These are phyloP conservation scores for Podiceps cristatus DNA, from an alignment of 2,113 vertebrate genomes.

Conservation along the genomic window DNA sequence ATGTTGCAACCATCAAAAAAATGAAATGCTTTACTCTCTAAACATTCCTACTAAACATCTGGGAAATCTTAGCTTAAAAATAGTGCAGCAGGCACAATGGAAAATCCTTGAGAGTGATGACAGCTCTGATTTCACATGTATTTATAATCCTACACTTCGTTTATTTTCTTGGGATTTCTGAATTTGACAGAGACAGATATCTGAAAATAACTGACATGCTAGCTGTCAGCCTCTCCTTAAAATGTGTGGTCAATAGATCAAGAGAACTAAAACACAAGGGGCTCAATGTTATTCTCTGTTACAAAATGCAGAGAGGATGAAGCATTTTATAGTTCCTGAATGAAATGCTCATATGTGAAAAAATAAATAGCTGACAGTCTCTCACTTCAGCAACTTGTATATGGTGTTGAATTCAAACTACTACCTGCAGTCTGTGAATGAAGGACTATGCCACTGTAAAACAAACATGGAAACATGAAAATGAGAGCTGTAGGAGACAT, in stretches of 20 bases:
- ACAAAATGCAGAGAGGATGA: slow-evolving; percentile 40
- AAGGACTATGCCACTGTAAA: neutral
- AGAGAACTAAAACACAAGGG: slow-evolving; percentile 37
- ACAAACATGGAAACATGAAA: neutral
- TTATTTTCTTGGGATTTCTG: slow-evolving; percentile 66
- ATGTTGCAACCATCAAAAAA: neutral
- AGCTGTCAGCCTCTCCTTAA: slow-evolving; percentile 59
- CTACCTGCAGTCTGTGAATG: neutral
- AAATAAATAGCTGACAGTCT: slow-evolving; percentile 53
- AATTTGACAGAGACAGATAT: slow-evolving; percentile 64
- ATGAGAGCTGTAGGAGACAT: neutral
- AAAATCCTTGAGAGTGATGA: slow-evolving; percentile 65
- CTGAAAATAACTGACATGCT: slow-evolving; percentile 67
- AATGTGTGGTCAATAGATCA: slow-evolving; percentile 54
- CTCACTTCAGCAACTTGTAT: slow-evolving; percentile 38
- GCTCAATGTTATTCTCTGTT: neutral
- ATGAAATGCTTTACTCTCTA: slow-evolving; percentile 14
- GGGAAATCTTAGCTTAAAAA: slow-evolving; percentile 65
- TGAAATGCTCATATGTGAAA: slow-evolving; percentile 40
- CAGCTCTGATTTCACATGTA: slow-evolving; percentile 64
- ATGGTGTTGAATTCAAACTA: neutral
- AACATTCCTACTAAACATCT: slow-evolving; percentile 63
- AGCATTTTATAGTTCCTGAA: slow-evolving; percentile 37
- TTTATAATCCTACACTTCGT: slow-evolving; percentile 49
- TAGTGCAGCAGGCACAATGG: slow-evolving; percentile 53